phyloP scores from a whole-genome alignment of 2,888 invertebrate species.

The Trissoscelio sp. region DNA sequence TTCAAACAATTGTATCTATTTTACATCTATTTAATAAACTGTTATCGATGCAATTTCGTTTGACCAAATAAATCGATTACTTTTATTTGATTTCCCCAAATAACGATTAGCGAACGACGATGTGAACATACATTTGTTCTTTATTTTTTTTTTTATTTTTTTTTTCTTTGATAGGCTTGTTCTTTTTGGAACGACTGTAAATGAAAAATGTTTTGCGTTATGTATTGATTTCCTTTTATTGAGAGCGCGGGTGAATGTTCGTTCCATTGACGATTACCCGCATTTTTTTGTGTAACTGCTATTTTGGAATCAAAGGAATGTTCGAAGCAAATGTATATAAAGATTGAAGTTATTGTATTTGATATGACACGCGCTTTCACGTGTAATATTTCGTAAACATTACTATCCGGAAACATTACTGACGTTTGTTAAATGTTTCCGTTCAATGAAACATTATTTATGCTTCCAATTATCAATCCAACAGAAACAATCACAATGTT shows the following conservation, averaged over 20 bases:
- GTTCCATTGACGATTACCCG: not conserved
- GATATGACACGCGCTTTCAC: not conserved
- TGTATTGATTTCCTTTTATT: slow-evolving; percentile 13
- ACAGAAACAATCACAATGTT: not conserved
- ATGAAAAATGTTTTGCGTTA: slow-evolving; percentile 14
- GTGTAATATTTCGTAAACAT: not conserved
- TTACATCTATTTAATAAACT: too few species aligned
- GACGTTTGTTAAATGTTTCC: not conserved
- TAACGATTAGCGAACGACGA: too few species aligned
- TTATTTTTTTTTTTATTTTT: too few species aligned
- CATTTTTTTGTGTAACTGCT: slow-evolving; percentile 12
- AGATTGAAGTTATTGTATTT: not conserved
- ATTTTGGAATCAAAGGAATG: not conserved
- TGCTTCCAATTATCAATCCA: not conserved
- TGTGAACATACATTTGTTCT: too few species aligned
- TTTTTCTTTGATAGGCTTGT: not conserved
- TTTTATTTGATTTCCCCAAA: too few species aligned
- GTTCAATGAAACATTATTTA: not conserved
- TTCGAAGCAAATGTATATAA: not conserved
- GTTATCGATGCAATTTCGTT: too few species aligned
- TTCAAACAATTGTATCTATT: not conserved
- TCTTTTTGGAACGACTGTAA: not conserved
- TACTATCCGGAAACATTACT: not conserved
- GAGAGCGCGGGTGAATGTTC: not conserved
- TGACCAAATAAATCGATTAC: too few species aligned